A percentile compares a stretch with the other conserved stretches of the same genome.
phyloP scores from a whole-genome alignment of 1,140 invertebrate genomes.

The Halotydeus destructor region DNA sequence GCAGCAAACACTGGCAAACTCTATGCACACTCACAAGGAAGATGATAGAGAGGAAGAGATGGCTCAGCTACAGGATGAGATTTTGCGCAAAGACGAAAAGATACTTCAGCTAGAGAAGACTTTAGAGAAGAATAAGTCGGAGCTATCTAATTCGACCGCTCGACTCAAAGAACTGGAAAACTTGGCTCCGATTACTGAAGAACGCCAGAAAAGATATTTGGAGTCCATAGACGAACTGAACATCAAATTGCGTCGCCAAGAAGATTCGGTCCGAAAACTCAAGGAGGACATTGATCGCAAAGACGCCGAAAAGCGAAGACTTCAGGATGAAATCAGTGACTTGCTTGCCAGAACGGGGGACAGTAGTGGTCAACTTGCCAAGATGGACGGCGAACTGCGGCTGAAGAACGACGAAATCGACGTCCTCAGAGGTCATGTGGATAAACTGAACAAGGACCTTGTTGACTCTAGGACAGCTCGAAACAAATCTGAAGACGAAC shows the following conservation, averaged over 20 bases:
- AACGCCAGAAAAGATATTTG: slow-evolving; percentile 6
- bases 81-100: slow-evolving; percentile 13
- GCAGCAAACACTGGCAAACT: neutral
- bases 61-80: slow-evolving; percentile 11
- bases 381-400: neutral
- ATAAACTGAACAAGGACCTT: no score
- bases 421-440: no score
- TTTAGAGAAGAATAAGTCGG: slow-evolving; percentile 7
- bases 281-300: slow-evolving; percentile 7
- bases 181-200: neutral
- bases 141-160: slow-evolving; percentile 5
- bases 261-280: slow-evolving; percentile 7
- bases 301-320: neutral
- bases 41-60: slow-evolving; percentile 10
- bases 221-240: slow-evolving; percentile 15
- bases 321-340: slow-evolving; percentile 3
- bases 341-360: neutral
- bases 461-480: no score
- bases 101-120: slow-evolving; percentile 11
- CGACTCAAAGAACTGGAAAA: slow-evolving; percentile 13
- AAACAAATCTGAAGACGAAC: no score
- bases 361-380: neutral
- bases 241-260: slow-evolving; percentile 5
- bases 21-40: slow-evolving; percentile 1
- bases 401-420: neutral